Base-by-base conservation (phyloP, 2,113 vertebrate genomes). In the Rhinoderma darwinii region DNA sequence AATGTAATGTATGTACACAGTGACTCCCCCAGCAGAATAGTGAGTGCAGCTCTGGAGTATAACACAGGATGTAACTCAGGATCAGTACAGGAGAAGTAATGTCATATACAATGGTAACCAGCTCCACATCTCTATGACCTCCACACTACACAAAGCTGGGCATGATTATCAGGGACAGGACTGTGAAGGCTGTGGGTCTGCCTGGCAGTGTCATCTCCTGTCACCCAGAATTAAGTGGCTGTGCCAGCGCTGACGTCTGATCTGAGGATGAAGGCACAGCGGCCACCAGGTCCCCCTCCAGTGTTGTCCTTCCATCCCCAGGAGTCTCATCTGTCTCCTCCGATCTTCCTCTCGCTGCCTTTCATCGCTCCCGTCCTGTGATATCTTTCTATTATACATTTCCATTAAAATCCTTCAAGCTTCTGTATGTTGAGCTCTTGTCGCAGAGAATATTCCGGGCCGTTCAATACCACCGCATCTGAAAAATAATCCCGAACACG, bases 141-240 rank as follows among this genome's bases (percentile, higher is more conserved):
- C 27, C 74, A 77, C 27, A 20, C 12, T 50, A n/a, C 25, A 27
- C 25, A 14, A 20, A 20, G 14, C 27, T 9, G 41, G 73, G 73
- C 41, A 44, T 5, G 73, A 76, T 75, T 44, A n/a, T 75, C 72
- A 43, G 70, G 39, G 39, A 75, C 73, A 85, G 73, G 37, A 78
- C 84, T 66, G 43, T 79, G 44, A 44, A 70, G 35, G 59, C 84
- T 30, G 43, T 18, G 84, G 84, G 84, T 37, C 9, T 66, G 75
- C 56, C 84, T 79, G 25, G 14, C 84, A 86, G 75, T 79, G 59
- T 37, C 10, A 35, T 85, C 84, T 41, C 41, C 74, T 86, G 84
- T 86, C 84, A 86, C 73, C 84, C 84, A 79, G 84, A 86, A 86
- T 86, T 79, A 86, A 79, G 17, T 39, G 84, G 25, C 27, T 77